phyloP scores from a whole-genome alignment of 2,888 invertebrate species.

The Halictus ligatus region DNA sequence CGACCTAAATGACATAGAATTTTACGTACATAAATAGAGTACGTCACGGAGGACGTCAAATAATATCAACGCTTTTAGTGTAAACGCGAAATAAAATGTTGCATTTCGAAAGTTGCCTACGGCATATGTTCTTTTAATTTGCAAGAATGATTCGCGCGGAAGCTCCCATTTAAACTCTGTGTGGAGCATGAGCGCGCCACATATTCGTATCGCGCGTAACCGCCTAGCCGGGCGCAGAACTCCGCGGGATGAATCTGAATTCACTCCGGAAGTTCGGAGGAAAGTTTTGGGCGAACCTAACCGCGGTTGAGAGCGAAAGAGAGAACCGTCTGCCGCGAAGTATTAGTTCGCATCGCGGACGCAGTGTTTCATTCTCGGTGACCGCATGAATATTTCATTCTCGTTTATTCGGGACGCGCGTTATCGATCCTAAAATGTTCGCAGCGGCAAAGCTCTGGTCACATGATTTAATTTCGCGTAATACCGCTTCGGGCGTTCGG shows the following conservation, averaged over 20 bases:
- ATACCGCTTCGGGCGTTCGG: conserved; percentile 41
- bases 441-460: conserved; percentile 22
- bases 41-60: no score
- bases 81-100: neutral
- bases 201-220: neutral
- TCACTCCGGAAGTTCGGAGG: neutral
- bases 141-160: neutral
- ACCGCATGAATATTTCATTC: conserved; percentile 37
- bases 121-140: neutral
- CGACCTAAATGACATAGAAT: no score
- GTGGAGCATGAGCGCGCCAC: neutral
- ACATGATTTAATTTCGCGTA: conserved; percentile 59
- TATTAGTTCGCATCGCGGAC: conserved; percentile 18
- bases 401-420: conserved; percentile 26
- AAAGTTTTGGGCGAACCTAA: neutral
- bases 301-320: neutral
- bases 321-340: conserved; percentile 7
- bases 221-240: neutral
- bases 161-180: neutral
- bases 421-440: conserved; percentile 39
- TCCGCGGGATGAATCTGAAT: neutral
- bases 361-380: conserved; percentile 16
- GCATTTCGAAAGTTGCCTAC: neutral
- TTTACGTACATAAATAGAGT: no score
- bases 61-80: neutral